Percentiles rank a stretch among this genome's conserved stretches.
Evolutionary conservation across 2,113 vertebrate species (phyloP).

Genomic region (Phaetusa simplex): DNA sequence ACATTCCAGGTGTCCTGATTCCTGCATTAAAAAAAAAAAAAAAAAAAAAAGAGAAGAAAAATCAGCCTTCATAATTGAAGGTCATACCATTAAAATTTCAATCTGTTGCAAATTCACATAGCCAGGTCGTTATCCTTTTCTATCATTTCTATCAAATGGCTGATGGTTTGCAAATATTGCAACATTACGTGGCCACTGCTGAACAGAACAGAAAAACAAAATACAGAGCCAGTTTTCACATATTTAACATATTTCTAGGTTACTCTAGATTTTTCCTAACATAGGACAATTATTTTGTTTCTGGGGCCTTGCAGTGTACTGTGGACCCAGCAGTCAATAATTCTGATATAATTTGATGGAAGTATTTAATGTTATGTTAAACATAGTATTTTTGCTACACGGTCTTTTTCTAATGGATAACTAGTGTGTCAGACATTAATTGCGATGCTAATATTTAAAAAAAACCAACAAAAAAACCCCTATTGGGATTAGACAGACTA

Average conservation of each 20-base stretch:
- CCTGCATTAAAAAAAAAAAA: background rate
- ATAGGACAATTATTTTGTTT: slow-evolving; percentile 25
- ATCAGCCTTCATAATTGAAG: background rate
- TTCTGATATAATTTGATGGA: background rate
- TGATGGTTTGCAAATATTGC: background rate
- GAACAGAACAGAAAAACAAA: background rate
- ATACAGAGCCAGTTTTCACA: slow-evolving; percentile 23
- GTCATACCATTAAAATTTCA: background rate
- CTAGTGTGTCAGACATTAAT: slow-evolving; percentile 1
- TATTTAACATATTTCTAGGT: slow-evolving; percentile 14
- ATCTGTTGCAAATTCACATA: background rate
- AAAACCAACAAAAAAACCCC: background rate
- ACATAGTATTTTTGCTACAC: background rate
- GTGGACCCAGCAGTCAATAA: slow-evolving; percentile 21
- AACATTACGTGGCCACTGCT: background rate
- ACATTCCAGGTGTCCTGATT: background rate
- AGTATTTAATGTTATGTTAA: slow-evolving; percentile 50
- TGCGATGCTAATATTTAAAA: background rate
- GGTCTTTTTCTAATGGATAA: slow-evolving; percentile 60
- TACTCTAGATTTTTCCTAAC: slow-evolving; percentile 34
- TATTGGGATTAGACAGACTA: background rate
- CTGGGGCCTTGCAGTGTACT: background rate
- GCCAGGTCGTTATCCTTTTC: background rate
- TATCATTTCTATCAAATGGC: background rate
- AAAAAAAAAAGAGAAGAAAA: background rate